Conservation (phyloP, 1,140 invertebrate genomes). For the Pteromalus puparum region DNA sequence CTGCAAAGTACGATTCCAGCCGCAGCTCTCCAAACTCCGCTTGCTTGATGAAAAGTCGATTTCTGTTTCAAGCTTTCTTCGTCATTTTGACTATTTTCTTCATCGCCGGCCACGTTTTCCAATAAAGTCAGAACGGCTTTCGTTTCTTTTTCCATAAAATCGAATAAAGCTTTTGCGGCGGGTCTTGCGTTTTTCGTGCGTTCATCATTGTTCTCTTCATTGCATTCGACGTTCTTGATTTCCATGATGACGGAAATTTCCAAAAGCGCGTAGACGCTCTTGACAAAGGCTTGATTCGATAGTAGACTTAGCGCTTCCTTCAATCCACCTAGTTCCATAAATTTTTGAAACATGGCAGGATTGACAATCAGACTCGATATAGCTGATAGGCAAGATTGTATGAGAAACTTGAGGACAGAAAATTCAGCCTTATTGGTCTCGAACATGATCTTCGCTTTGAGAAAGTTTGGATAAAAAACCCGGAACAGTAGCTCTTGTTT, state of each 20-base stretch:
- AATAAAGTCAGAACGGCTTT: slow-evolving; percentile 63
- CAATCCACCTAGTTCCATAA: slow-evolving; percentile 77
- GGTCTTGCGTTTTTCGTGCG: slow-evolving; percentile 52
- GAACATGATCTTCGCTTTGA: slow-evolving; percentile 74
- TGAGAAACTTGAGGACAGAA: slow-evolving; percentile 75
- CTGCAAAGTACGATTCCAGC: slow-evolving; percentile 77
- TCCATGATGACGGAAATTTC: slow-evolving; percentile 80
- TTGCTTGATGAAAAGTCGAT: slow-evolving; percentile 66
- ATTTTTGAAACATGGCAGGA: slow-evolving; percentile 77
- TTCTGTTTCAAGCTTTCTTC: background rate
- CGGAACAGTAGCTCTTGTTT: slow-evolving; percentile 77
- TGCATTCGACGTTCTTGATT: slow-evolving; percentile 73
- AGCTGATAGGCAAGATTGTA: slow-evolving; percentile 78
- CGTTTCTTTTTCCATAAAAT: slow-evolving; percentile 74
- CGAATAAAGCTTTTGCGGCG: slow-evolving; percentile 76
- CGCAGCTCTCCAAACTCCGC: slow-evolving; percentile 77
- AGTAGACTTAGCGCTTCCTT: slow-evolving; percentile 77
- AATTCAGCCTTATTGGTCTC: slow-evolving; percentile 67
- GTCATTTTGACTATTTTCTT: slow-evolving; percentile 4
- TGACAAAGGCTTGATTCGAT: slow-evolving; percentile 75
- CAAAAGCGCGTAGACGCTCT: slow-evolving; percentile 78
- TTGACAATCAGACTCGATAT: slow-evolving; percentile 78
- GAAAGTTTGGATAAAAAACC: slow-evolving; percentile 79
- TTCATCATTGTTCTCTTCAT: slow-evolving; percentile 41
- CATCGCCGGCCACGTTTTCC: slow-evolving; percentile 33